These are phyloP conservation scores for Dendrolimus kikuchii DNA, from an alignment of 1,140 invertebrate species.

Conservation along the genomic window DNA sequence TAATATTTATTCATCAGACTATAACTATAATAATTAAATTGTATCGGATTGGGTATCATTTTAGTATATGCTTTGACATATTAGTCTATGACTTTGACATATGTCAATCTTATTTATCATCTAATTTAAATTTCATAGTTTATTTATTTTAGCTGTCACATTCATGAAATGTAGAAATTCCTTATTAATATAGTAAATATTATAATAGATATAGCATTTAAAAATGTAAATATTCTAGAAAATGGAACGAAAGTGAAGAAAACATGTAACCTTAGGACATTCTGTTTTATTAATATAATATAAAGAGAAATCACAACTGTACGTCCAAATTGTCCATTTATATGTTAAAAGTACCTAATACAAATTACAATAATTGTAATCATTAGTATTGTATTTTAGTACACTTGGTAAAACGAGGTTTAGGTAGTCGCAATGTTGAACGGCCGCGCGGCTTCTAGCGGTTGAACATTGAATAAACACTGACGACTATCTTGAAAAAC, in stretches of 20 bases:
- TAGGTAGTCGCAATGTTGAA: constrained; percentile 41
- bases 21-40: no score
- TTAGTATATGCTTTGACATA: no score
- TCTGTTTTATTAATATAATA: constrained; percentile 54
- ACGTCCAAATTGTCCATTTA: constrained; percentile 71
- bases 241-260: constrained; percentile 66
- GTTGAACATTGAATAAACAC: constrained; percentile 42
- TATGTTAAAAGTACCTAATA: constrained; percentile 67
- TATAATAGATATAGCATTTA: constrained; percentile 19
- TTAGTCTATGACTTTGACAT: no score
- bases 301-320: constrained; percentile 56
- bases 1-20: no score
- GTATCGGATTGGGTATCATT: no score
- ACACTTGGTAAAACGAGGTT: constrained; percentile 37
- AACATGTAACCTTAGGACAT: constrained; percentile 37
- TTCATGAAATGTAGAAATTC: no score
- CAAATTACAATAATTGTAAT: constrained; percentile 69
- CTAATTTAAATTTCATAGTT: no score
- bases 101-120: no score
- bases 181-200: constrained; percentile 35
- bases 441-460: constrained; percentile 43
- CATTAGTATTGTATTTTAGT: constrained; percentile 63
- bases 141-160: no score
- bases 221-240: constrained; percentile 23
- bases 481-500: constrained; percentile 60